Evolutionary conservation across 1,140 invertebrate genomes (phyloP).

Genomic region (Dysdera silvatica): DNA sequence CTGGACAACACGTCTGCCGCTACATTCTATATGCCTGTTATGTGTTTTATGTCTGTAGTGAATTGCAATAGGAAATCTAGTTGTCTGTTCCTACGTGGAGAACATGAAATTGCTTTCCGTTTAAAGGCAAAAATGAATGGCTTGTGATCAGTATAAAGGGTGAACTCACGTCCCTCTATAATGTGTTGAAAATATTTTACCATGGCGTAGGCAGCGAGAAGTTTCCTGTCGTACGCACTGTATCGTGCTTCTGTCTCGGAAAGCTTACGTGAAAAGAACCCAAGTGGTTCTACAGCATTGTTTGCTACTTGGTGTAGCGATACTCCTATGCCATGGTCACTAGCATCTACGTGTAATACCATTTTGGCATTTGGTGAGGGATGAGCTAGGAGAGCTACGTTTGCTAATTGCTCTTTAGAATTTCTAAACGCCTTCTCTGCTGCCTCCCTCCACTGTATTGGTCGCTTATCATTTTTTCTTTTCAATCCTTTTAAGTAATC

Average conservation of each 20-base stretch:
- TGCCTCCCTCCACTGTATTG: constrained; percentile 23
- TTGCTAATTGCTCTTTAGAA: constrained; percentile 41
- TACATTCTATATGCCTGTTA: constrained; percentile 40
- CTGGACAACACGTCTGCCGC: constrained; percentile 20
- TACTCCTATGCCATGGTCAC: constrained; percentile 17
- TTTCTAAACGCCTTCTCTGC: constrained; percentile 39
- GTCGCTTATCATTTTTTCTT: not conserved
- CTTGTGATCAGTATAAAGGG: constrained; percentile 37
- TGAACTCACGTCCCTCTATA: constrained; percentile 37
- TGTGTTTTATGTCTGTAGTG: constrained; percentile 39
- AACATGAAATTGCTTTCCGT: constrained; percentile 16
- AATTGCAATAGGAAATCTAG: constrained; percentile 43
- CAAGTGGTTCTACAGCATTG: constrained; percentile 20
- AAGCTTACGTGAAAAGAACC: constrained; percentile 29
- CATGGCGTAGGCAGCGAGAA: constrained; percentile 34
- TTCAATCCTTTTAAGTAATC: not conserved
- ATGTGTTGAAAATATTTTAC: constrained; percentile 37
- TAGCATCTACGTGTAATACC: constrained; percentile 25
- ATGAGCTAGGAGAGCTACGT: constrained; percentile 12
- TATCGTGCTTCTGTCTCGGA: constrained; percentile 14
- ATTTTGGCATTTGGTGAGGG: constrained; percentile 13
- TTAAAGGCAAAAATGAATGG: constrained; percentile 35
- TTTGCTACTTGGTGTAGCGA: constrained; percentile 18
- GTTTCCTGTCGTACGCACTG: constrained; percentile 34
- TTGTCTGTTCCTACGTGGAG: constrained; percentile 35